Conservation (phyloP, 2,888 invertebrate species). For the Torymus tubicola region DNA sequence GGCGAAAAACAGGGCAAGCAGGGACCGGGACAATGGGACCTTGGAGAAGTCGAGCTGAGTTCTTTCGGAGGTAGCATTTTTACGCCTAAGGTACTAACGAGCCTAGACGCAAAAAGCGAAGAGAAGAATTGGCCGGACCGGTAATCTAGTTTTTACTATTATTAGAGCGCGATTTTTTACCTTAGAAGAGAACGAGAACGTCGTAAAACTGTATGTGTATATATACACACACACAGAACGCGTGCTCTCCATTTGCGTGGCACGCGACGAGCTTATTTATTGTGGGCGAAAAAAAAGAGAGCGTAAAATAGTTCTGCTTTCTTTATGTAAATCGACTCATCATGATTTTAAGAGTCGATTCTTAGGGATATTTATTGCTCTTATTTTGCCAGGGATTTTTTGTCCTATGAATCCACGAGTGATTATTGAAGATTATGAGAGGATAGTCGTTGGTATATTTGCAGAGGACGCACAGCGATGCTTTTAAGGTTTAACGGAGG, state of each 20-base stretch:
- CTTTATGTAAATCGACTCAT: conserved; percentile 6
- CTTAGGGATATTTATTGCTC: no score
- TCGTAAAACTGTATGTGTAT: no score
- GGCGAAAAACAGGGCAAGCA: background rate
- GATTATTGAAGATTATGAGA: no score
- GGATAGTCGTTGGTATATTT: no score
- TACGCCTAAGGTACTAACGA: conserved; percentile 32
- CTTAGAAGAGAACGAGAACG: conserved; percentile 11
- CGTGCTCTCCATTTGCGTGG: conserved; percentile 63
- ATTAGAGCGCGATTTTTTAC: conserved; percentile 73
- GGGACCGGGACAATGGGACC: background rate
- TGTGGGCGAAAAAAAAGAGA: conserved; percentile 59
- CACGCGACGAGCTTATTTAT: conserved; percentile 61
- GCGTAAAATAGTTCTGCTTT: conserved; percentile 43
- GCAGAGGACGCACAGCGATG: no score
- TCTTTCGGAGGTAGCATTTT: conserved; percentile 28
- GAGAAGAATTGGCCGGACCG: conserved; percentile 15
- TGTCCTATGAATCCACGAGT: no score
- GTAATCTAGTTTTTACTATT: conserved; percentile 70
- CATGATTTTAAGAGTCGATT: conserved; percentile 16
- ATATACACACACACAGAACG: conserved; percentile 34
- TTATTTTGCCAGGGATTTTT: no score
- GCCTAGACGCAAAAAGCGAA: conserved; percentile 26
- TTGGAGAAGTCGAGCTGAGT: background rate
- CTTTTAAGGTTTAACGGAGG: no score